Conservation (phyloP, 2,113 vertebrate species). For the Psittacara wagleri region DNA sequence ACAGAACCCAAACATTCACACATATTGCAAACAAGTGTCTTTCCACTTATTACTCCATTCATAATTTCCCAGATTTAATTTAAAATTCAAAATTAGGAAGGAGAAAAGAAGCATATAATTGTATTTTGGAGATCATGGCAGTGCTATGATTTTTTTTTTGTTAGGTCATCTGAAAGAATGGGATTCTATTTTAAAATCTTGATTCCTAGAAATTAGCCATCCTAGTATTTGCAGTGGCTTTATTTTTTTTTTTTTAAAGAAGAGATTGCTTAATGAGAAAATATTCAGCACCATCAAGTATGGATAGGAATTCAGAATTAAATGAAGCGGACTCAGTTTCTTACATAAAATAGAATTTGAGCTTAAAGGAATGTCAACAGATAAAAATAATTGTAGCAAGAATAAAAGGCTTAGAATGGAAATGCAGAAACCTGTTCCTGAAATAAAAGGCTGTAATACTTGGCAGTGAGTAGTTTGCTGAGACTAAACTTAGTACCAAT, state of each 20-base stretch:
- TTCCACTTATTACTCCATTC: not conserved
- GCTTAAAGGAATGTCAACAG: not conserved
- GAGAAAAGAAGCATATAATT: not conserved
- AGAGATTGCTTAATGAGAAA: not conserved
- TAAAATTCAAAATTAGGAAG: not conserved
- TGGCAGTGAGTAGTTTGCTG: not conserved
- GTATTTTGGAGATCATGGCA: not conserved
- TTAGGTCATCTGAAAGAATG: not conserved
- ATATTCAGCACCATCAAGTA: not conserved
- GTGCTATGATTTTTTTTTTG: not conserved
- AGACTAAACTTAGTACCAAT: not conserved
- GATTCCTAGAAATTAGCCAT: not conserved
- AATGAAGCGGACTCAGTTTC: not conserved
- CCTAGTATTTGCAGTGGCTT: not conserved
- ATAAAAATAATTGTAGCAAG: not conserved
- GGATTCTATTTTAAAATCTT: not conserved
- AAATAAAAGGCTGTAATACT: not conserved
- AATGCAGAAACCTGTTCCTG: not conserved
- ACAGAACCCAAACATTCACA: not conserved
- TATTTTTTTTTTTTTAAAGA: not conserved
- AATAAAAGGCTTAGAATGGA: not conserved
- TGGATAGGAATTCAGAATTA: not conserved
- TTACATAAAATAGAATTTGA: not conserved
- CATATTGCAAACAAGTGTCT: not conserved
- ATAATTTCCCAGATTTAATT: not conserved